Evolutionary conservation across 2,113 vertebrate species (phyloP).

Genomic region (Hemicordylus capensis): DNA sequence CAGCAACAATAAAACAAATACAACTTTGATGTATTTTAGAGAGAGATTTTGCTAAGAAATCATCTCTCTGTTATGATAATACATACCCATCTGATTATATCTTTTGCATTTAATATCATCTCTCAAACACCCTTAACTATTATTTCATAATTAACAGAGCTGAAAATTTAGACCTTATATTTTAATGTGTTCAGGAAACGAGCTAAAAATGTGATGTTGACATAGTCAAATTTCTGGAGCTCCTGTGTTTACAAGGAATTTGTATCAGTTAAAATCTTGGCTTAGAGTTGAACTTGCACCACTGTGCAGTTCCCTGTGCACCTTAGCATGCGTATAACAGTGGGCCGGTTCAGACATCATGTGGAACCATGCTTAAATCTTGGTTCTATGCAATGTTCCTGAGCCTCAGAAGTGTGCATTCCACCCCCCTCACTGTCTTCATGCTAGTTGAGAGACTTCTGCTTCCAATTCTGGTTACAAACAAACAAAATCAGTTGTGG

Average conservation of each 20-base stretch:
- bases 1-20: conserved; percentile 7
- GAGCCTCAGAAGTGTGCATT: too few relatives aligned
- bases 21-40: background rate
- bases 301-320: background rate
- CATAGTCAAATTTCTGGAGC: background rate
- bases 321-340: background rate
- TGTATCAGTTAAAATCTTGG: background rate
- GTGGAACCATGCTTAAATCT: too few relatives aligned
- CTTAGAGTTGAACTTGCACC: too few relatives aligned
- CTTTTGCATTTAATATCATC: background rate
- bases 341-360: too few relatives aligned
- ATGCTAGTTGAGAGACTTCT: too few relatives aligned
- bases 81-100: background rate
- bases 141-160: background rate
- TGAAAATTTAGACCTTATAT: background rate
- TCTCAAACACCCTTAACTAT: conserved; percentile 17
- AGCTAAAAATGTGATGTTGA: background rate
- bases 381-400: too few relatives aligned
- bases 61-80: background rate
- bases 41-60: background rate
- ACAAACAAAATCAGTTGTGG: too few relatives aligned
- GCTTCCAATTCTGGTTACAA: too few relatives aligned
- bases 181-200: background rate
- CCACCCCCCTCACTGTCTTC: too few relatives aligned
- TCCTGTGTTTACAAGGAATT: background rate